These are phyloP conservation scores for Acanthoscelides obtectus DNA, from an alignment of 2,888 invertebrate species.

Conservation along the genomic window DNA sequence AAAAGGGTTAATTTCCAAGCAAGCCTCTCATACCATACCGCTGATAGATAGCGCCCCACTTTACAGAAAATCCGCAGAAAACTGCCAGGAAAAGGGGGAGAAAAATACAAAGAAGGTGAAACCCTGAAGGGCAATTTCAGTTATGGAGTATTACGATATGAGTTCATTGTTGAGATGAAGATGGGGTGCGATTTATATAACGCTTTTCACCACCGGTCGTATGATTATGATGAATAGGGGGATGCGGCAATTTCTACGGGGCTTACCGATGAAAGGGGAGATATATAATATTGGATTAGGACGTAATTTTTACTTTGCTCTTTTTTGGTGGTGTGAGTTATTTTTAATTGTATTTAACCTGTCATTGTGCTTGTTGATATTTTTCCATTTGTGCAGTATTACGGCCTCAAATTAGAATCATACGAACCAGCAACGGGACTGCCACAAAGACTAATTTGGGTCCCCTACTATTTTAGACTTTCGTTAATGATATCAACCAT, in stretches of 20 bases:
- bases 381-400: too few relatives aligned
- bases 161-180: neutral
- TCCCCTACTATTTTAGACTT: too few relatives aligned
- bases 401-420: too few relatives aligned
- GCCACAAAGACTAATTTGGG: too few relatives aligned
- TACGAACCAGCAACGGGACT: too few relatives aligned
- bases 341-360: too few relatives aligned
- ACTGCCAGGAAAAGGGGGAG: neutral
- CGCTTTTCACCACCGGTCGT: neutral
- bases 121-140: neutral
- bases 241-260: neutral
- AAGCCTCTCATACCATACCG: neutral
- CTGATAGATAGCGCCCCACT: neutral
- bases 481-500: too few relatives aligned
- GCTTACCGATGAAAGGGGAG: neutral
- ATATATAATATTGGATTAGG: neutral
- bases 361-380: too few relatives aligned
- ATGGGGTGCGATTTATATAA: neutral
- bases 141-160: neutral
- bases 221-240: neutral
- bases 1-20: neutral
- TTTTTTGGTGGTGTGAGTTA: too few relatives aligned
- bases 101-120: neutral
- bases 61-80: neutral
- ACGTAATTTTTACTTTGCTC: too few relatives aligned